Evolutionary conservation across 2,888 invertebrate species (phyloP), one percentile per base, ranked within the genome.

Genomic region (Rhaphigaster nebulosa): DNA sequence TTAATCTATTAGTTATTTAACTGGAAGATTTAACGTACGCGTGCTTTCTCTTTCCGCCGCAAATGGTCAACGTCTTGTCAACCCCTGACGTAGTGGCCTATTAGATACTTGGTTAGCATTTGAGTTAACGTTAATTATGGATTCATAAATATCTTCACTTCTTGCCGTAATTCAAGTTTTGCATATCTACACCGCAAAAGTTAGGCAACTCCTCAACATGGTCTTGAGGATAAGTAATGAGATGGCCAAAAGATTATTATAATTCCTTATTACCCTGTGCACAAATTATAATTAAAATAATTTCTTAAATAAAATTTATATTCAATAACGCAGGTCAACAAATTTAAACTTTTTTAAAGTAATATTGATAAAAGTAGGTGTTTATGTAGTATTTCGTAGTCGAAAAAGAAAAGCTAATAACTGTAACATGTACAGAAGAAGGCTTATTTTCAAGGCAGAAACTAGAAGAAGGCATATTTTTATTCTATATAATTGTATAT

Each of bases 1-100:
- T 45, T 50, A 84, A 84, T 50, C n/a, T 84, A 45, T 45, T 84
- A 45, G 84, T 84, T 84, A 45, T 84, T 84, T 84, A 84, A 84
- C 84, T 41, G n/a, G 84, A 84, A 50, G 84, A 84, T 84, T 84
- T 45, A 84, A 84, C 45, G 45, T 84, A 50, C 45, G n/a, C n/a
- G 45, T 84, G n/a, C 45, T 84, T 84, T 41, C 45, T 84, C 84
- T 84, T 50, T 45, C 13, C 15, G 45, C 84, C 84, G 41, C 84
- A 84, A 84, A 84, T 84, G 84, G 84, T 41, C 84, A 84, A 41
- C 45, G 45, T 50, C 84, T 84, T 84, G 84, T 84, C 84, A 84
- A 50, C 45, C 41, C 84, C 20, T 41, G 84, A 84, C 84, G 84
- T 50, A 84, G 45, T n/a, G 84, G 84, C 84, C 45, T 50, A 84